Conservation (phyloP, 2,113 vertebrate genomes). For the Malurus melanocephalus region DNA sequence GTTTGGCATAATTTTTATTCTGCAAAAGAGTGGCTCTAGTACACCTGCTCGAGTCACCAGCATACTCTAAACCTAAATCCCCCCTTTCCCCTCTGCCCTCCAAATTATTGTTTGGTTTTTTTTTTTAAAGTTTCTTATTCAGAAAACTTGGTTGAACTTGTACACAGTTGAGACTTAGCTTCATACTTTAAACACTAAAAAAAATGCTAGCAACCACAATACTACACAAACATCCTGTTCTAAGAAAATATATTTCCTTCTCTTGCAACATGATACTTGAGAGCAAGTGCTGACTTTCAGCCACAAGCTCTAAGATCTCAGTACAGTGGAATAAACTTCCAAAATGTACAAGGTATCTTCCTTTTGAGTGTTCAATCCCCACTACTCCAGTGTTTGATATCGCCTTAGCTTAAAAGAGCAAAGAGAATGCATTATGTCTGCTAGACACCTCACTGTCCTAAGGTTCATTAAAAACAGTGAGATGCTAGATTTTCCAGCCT, state of each 20-base stretch:
- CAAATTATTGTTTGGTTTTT: background rate
- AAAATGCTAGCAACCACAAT: background rate
- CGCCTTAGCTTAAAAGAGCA: background rate
- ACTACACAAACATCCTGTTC: background rate
- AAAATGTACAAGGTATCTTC: background rate
- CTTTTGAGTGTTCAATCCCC: background rate
- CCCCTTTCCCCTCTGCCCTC: background rate
- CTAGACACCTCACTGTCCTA: background rate
- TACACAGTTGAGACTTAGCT: background rate
- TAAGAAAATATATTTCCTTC: background rate
- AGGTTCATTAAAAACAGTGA: background rate
- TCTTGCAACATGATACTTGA: background rate
- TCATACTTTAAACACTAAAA: background rate
- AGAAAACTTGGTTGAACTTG: background rate
- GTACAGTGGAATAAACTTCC: background rate
- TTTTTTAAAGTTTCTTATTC: background rate
- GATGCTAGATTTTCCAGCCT: background rate
- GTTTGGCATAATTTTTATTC: background rate
- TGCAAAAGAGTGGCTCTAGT: background rate
- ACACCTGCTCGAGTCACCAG: fast-evolving
- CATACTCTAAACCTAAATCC: background rate
- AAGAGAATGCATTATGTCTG: background rate
- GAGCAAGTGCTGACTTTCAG: background rate
- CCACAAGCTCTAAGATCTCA: background rate
- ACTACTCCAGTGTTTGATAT: background rate